phyloP scores from a whole-genome alignment of 2,888 invertebrate genomes.

The Ochlodes sylvanus region DNA sequence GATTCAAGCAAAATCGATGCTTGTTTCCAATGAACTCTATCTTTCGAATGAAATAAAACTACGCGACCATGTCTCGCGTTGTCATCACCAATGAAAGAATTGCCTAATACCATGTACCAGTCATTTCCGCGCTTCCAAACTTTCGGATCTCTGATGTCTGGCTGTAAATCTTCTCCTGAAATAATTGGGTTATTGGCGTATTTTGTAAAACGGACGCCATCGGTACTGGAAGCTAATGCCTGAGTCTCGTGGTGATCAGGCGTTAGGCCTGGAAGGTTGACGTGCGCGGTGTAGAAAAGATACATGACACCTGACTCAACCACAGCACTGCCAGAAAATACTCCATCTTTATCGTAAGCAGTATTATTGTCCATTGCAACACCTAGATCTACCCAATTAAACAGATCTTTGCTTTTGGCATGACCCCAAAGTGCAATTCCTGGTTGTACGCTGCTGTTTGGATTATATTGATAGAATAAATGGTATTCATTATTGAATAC shows the following conservation, averaged over 20 bases:
- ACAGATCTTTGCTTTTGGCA: slow-evolving; percentile 71
- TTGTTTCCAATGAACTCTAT: slow-evolving; percentile 63
- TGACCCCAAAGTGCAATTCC: slow-evolving; percentile 82
- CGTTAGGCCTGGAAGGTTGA: slow-evolving; percentile 54
- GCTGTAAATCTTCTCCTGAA: slow-evolving; percentile 57
- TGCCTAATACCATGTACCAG: slow-evolving; percentile 77
- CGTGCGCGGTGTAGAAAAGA: slow-evolving; percentile 71
- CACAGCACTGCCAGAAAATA: slow-evolving; percentile 79
- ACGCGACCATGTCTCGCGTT: slow-evolving; percentile 57
- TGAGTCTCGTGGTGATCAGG: slow-evolving; percentile 64
- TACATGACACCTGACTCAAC: slow-evolving; percentile 65
- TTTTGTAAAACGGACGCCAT: slow-evolving; percentile 67
- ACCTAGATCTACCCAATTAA: slow-evolving; percentile 75
- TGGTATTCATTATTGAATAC: slow-evolving; percentile 69
- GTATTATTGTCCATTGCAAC: slow-evolving; percentile 76
- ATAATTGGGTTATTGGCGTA: slow-evolving; percentile 67
- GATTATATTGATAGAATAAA: slow-evolving; percentile 80
- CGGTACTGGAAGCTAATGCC: slow-evolving; percentile 62
- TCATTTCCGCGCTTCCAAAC: slow-evolving; percentile 67
- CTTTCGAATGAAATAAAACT: slow-evolving; percentile 65
- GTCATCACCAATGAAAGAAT: slow-evolving; percentile 57
- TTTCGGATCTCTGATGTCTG: slow-evolving; percentile 79
- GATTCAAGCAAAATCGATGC: slow-evolving; percentile 60
- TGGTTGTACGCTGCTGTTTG: slow-evolving; percentile 60
- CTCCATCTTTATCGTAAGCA: slow-evolving; percentile 66